phyloP scores from a whole-genome alignment of 2,113 vertebrate genomes.

The Hiodon tergisus region DNA sequence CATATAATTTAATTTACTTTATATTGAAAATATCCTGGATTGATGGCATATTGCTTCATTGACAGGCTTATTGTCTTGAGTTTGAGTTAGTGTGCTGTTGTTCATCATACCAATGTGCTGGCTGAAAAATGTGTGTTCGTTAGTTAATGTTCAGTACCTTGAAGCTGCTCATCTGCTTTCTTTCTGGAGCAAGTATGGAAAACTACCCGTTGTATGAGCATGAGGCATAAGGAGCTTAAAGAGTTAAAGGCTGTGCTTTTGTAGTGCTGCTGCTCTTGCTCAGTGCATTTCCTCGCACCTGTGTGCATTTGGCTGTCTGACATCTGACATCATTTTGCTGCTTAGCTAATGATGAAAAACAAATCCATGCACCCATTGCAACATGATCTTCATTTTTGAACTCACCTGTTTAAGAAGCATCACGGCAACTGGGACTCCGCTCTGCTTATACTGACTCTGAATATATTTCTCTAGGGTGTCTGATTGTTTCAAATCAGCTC shows the following conservation, averaged over 20 bases:
- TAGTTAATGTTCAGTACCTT: background rate
- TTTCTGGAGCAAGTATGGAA: slow-evolving; percentile 36
- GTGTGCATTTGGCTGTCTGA: slow-evolving; percentile 39
- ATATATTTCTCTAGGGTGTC: background rate
- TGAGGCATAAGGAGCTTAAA: slow-evolving; percentile 56
- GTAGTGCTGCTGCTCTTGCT: slow-evolving; percentile 31
- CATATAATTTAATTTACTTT: slow-evolving; percentile 2
- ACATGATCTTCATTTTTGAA: slow-evolving; percentile 24
- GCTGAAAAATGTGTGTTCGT: no score
- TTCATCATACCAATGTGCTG: background rate
- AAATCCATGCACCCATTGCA: slow-evolving; percentile 21
- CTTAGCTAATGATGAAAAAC: slow-evolving; percentile 50
- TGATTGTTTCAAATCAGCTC: slow-evolving; percentile 8
- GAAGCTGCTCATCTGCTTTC: slow-evolving; percentile 3
- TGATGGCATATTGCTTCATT: background rate
- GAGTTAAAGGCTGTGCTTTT: slow-evolving; percentile 43
- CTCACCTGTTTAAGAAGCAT: background rate
- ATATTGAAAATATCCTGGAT: background rate
- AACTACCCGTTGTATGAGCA: slow-evolving; percentile 38
- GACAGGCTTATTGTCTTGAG: background rate
- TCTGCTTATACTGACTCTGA: background rate
- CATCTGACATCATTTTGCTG: slow-evolving; percentile 39
- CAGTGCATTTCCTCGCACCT: slow-evolving; percentile 25
- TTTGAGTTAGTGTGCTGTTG: no score
- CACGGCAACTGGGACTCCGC: background rate